These are phyloP conservation scores for Anas bernieri DNA, from an alignment of 2,797 vertebrate genomes.

Conservation along the genomic window DNA sequence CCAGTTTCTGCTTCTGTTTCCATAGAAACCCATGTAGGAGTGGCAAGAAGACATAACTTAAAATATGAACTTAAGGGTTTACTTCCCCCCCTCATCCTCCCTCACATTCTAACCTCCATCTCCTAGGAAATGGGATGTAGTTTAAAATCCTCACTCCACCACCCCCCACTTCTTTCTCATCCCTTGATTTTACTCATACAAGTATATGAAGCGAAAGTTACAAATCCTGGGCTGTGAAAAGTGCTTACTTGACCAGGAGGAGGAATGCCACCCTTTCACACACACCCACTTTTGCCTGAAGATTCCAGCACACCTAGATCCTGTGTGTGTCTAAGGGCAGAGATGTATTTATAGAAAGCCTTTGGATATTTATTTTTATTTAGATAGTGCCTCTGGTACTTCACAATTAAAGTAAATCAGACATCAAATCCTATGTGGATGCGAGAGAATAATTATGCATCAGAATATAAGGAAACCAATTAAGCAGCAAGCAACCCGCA, in stretches of 20 bases:
- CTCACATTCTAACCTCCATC: slow-evolving; percentile 10
- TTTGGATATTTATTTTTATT: slow-evolving; percentile 32
- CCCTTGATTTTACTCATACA: not conserved
- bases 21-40: slow-evolving; percentile 58
- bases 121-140: not conserved
- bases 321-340: not conserved
- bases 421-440: not conserved
- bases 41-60: slow-evolving; percentile 35
- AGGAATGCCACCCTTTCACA: not conserved
- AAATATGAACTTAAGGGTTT: slow-evolving; percentile 63
- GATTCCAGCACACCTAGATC: not conserved
- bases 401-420: slow-evolving; percentile 7
- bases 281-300: not conserved
- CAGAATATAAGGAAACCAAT: slow-evolving; percentile 9
- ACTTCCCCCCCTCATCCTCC: slow-evolving; percentile 37
- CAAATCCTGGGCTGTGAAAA: not conserved
- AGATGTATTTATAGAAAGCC: not conserved
- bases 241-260: not conserved
- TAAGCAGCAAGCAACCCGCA: not conserved
- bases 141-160: not conserved
- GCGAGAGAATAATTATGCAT: slow-evolving; percentile 1
- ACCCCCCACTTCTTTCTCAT: not conserved
- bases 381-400: not conserved
- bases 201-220: not conserved
- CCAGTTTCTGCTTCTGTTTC: slow-evolving; percentile 56